Evolutionary conservation across 2,888 invertebrate species (phyloP), one percentile per base, ranked within the genome.

Genomic region (Lycocerus yunnanus): DNA sequence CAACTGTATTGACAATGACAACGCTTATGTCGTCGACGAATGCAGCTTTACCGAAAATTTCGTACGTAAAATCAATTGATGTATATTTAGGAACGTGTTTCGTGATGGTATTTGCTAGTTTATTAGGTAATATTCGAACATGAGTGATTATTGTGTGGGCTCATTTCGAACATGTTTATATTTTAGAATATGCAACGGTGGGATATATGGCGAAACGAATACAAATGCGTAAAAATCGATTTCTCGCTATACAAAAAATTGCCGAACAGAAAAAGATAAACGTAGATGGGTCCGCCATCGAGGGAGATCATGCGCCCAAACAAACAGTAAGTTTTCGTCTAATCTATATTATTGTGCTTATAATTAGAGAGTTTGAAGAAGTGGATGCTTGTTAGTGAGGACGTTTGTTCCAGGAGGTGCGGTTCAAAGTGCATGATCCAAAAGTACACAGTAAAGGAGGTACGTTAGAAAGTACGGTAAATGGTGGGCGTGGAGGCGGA

Each of bases 71-170:
- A 89, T 96, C 96, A 83, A 98, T 98, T 88, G 98, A 98, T 89
- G 97, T 98, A 84, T 98, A 97, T 89, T 90, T 97, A 89, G 97
- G 97, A 85, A 97, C 97, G 85, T 97, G 97, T 90, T 98, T 98
- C 95, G 96, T 98, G 87, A 98, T 98, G 97, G 98, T 98, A 87
- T 98, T 98, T 91, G 97, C 97, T 84, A 97, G 97, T 88, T 91
- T 98, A 86, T 90, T 98, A 90, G 97, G 96, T 96, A 92, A 93
- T 18, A 13, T 27, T 24, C 15, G 6, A 15, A 61, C 15, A 2
- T n/a, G 21, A 18, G 15, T 15, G n/a, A 58, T 15, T 58, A 11
- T 27, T 58, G 15, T 5, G n/a, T 43, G n/a, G n/a, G n/a, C 5
- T n/a, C n/a, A 43, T 43, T 43, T 43, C 8, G n/a, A 43, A 43